Percentiles rank a stretch among this genome's conserved stretches.
Evolutionary conservation across 2,888 invertebrate species (phyloP).

Genomic region (Rhamphomyia laevipes): DNA sequence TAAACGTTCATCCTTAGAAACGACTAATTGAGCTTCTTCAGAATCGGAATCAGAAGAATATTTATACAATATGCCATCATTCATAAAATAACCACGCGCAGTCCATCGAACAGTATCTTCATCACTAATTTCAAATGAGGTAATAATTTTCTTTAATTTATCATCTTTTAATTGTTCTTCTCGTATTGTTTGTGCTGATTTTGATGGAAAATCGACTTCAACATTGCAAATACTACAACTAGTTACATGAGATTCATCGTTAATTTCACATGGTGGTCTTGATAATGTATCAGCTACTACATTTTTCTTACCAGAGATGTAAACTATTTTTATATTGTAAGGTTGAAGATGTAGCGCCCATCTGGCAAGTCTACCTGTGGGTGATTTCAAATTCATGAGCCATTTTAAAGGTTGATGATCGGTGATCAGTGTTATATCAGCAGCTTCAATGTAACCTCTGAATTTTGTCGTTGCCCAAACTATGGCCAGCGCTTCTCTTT

Average conservation of each 20-base stretch:
- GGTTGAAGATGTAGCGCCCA: constrained; percentile 3
- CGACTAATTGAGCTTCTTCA: neutral
- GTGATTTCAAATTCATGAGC: constrained; percentile 4
- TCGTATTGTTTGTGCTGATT: neutral
- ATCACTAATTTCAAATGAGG: neutral
- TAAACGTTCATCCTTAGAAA: neutral
- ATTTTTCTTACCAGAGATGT: no score
- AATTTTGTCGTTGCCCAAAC: constrained; percentile 14
- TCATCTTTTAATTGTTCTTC: neutral
- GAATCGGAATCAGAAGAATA: constrained; percentile 1
- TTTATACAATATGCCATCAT: neutral
- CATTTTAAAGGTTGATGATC: constrained; percentile 10
- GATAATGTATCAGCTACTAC: no score
- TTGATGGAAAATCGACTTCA: neutral
- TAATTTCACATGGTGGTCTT: neutral
- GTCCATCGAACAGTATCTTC: constrained; percentile 4
- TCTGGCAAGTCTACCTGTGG: constrained; percentile 1
- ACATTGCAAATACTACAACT: neutral
- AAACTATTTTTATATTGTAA: neutral
- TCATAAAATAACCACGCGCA: neutral
- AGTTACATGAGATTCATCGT: neutral
- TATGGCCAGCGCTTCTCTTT: constrained; percentile 30
- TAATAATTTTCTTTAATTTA: neutral
- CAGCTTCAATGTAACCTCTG: constrained; percentile 7
- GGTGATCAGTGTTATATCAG: constrained; percentile 1